Conservation (phyloP, 30 jellyfish, hydroid and myxozoan genomes). For the Hydra vulgaris region DNA sequence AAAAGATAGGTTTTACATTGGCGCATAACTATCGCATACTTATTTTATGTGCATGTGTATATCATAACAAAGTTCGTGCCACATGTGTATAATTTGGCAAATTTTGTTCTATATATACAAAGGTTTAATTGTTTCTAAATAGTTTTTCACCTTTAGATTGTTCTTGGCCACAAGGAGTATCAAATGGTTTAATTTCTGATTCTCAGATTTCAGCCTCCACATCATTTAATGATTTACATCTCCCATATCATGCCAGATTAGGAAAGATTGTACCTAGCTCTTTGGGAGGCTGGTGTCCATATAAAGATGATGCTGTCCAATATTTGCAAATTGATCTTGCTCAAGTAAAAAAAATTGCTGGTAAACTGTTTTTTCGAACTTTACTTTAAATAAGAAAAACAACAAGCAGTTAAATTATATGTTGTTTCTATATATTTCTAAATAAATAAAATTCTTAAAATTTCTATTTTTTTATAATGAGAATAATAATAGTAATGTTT, state of each 20-base stretch:
- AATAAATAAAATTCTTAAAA: background rate
- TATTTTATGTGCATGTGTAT: no score
- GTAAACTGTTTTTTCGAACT: constrained; percentile 26
- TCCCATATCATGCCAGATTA: constrained; percentile 95
- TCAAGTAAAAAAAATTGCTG: constrained; percentile 49
- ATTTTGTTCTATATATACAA: background rate
- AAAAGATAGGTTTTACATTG: no score
- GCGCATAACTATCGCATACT: no score
- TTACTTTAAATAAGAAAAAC: no score
- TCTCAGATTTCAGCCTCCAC: constrained; percentile 95
- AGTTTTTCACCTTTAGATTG: constrained; percentile 36
- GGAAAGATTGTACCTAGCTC: constrained; percentile 60
- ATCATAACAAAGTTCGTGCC: no score
- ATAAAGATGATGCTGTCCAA: constrained; percentile 52
- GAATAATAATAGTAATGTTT: background rate
- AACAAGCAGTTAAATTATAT: background rate
- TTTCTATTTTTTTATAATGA: background rate
- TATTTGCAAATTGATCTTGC: constrained; percentile 71
- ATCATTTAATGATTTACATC: constrained; percentile 87
- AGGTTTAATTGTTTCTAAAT: background rate
- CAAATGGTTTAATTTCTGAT: constrained; percentile 65
- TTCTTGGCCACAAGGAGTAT: constrained; percentile 89
- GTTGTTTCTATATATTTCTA: no score
- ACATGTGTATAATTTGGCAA: no score
- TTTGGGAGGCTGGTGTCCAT: constrained; percentile 99